Conservation (phyloP, 1,140 invertebrate species). For the Pseudomyrmex cubaensis region DNA sequence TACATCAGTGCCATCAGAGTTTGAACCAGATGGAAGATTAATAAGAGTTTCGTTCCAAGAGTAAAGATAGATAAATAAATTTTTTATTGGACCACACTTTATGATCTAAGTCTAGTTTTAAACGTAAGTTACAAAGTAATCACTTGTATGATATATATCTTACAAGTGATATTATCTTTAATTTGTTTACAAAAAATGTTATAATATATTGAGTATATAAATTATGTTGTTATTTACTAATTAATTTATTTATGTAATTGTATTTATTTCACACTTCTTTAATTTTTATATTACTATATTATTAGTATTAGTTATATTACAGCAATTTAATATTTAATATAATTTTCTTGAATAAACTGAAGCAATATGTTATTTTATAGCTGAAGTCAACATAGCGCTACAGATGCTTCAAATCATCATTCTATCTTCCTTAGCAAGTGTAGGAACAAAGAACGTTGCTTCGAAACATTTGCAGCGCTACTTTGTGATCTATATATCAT, state of each 20-base stretch:
- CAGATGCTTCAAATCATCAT: too few relatives aligned
- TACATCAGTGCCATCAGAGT: constrained; percentile 31
- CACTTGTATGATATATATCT: neutral
- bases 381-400: too few relatives aligned
- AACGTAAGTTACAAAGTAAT: neutral
- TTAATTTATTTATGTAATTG: neutral
- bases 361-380: too few relatives aligned
- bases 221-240: neutral
- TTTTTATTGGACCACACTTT: neutral
- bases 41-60: constrained; percentile 31
- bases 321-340: neutral
- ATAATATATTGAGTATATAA: neutral
- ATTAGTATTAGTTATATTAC: neutral
- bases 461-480: too few relatives aligned
- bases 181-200: neutral
- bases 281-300: neutral
- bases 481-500: constrained; percentile 48
- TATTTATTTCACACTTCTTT: neutral
- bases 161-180: constrained; percentile 15
- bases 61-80: neutral
- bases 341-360: constrained; percentile 19
- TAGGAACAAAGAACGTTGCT: too few relatives aligned
- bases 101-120: constrained; percentile 4
- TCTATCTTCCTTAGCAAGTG: too few relatives aligned
- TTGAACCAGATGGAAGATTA: constrained; percentile 21